Percentiles rank a stretch among this genome's conserved stretches.
Evolutionary conservation across 2,888 invertebrate species (phyloP).

Genomic region (Mesochorus sp.): DNA sequence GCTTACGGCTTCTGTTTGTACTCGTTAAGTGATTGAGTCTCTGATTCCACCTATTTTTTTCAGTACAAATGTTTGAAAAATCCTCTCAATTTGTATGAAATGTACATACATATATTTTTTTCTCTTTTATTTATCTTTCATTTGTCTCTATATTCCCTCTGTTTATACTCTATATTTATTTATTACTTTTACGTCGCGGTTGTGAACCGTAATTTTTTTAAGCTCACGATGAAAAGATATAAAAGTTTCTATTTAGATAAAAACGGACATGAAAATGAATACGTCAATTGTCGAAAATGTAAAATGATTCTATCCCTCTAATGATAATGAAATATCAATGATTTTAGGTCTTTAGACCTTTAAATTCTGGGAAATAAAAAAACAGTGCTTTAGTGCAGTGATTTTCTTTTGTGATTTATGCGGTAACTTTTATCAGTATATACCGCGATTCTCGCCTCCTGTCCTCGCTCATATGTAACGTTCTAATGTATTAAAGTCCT

Average conservation of each 20-base stretch:
- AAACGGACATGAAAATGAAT: not conserved
- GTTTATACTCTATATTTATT: slow-evolving; percentile 18
- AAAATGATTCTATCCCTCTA: slow-evolving; percentile 13
- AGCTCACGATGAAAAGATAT: not conserved
- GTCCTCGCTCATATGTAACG: slow-evolving; percentile 21
- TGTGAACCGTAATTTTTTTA: not conserved
- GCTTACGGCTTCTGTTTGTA: slow-evolving; percentile 48
- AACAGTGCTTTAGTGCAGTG: slow-evolving; percentile 62
- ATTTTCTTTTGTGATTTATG: slow-evolving; percentile 61
- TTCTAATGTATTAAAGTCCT: slow-evolving; percentile 40
- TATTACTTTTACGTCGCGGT: not conserved
- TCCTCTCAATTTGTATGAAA: slow-evolving; percentile 10
- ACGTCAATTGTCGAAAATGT: not conserved
- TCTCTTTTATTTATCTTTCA: not conserved
- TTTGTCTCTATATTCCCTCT: not conserved
- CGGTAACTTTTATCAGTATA: slow-evolving; percentile 52
- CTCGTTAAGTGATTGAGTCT: slow-evolving; percentile 63
- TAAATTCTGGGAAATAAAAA: too few relatives aligned
- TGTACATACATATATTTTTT: not conserved
- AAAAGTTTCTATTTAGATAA: not conserved
- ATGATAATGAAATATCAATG: slow-evolving; percentile 47
- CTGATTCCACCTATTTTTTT: slow-evolving; percentile 22
- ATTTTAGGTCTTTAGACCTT: too few relatives aligned
- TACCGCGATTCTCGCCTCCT: slow-evolving; percentile 26
- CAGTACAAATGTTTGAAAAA: slow-evolving; percentile 37